Evolutionary conservation across 2,797 vertebrate species (phyloP), one percentile per base, ranked within the genome.

Genomic region (Oophaga sylvatica): DNA sequence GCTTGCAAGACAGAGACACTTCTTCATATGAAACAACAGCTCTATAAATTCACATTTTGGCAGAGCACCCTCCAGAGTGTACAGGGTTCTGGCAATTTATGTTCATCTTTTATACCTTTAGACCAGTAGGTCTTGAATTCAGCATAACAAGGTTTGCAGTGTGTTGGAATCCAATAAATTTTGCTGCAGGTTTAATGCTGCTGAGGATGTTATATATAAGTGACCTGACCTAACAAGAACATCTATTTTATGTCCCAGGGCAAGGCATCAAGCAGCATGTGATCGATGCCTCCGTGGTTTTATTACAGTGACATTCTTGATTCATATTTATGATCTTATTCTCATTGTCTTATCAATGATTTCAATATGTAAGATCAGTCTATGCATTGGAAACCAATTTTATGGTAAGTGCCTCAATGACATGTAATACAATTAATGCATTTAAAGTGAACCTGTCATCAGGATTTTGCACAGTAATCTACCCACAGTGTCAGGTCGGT

Each of bases 41-140:
- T 77, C 84, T 89, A 89, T 89, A 89, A 86, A 89, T 86, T 75
- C 63, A 22, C 65, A 26, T 63, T 12, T 75, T 86, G 88, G 84
- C 88, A 86, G 65, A 16, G 20, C 20, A 83, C 68, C 77, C 65
- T 80, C 73, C 31, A 71, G 53, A 86, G 65, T 62, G 59, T 81
- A 70, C 71, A 89, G 79, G 62, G 84, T 65, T 81, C 88, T 62
- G 71, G 65, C 73, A 89, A 86, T 89, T 89, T 89, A 89, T 89
- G 84, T 86, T 89, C 80, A 31, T 83, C 84, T 80, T 83, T 86
- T 86, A 89, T 86, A 89, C 84, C 75, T 86, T 89, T 83, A 89
- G 88, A 89, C 88, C 84, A 71, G 65, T 31, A 89, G 88, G 88
- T 89, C 88, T 86, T 86, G 88, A 89, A 89, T 89, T 89, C 84